phyloP scores from a whole-genome alignment of 2,888 invertebrate genomes.

The Philopedon plagiatum region DNA sequence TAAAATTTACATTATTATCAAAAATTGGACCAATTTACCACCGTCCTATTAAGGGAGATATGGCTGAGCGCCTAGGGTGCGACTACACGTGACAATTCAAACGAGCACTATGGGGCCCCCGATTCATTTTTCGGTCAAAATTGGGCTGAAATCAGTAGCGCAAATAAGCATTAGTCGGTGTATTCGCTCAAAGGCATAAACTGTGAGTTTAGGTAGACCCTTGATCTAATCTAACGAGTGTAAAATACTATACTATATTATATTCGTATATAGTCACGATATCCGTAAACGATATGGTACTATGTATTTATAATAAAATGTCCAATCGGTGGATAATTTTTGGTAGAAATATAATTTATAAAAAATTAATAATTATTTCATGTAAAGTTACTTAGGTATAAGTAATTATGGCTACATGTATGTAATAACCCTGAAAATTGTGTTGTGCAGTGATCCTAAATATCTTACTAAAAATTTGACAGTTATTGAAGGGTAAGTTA shows the following conservation, averaged over 20 bases:
- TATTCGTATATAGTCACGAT: too few relatives aligned
- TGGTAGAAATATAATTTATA: too few relatives aligned
- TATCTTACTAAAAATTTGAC: too few relatives aligned
- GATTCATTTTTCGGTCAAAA: slow-evolving; percentile 45
- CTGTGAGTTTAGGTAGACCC: slow-evolving; percentile 5
- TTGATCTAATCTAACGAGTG: background rate
- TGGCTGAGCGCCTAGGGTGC: slow-evolving; percentile 68
- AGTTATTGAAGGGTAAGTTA: too few relatives aligned
- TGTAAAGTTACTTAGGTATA: too few relatives aligned
- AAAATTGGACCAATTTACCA: slow-evolving; percentile 49
- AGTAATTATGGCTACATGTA: too few relatives aligned
- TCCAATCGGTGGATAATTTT: too few relatives aligned
- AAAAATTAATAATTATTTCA: too few relatives aligned
- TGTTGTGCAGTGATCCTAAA: too few relatives aligned
- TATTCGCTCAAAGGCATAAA: slow-evolving; percentile 30
- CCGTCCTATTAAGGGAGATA: slow-evolving; percentile 62
- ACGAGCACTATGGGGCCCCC: slow-evolving; percentile 43
- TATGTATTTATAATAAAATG: too few relatives aligned
- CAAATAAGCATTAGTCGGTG: slow-evolving; percentile 40
- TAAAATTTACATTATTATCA: background rate
- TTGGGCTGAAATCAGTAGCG: slow-evolving; percentile 40
- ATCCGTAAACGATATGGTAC: too few relatives aligned
- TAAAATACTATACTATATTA: background rate
- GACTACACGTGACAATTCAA: slow-evolving; percentile 58
- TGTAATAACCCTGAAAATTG: too few relatives aligned